Evolutionary conservation across 2,113 vertebrate genomes (phyloP).

Genomic region (Ophiodon elongatus): DNA sequence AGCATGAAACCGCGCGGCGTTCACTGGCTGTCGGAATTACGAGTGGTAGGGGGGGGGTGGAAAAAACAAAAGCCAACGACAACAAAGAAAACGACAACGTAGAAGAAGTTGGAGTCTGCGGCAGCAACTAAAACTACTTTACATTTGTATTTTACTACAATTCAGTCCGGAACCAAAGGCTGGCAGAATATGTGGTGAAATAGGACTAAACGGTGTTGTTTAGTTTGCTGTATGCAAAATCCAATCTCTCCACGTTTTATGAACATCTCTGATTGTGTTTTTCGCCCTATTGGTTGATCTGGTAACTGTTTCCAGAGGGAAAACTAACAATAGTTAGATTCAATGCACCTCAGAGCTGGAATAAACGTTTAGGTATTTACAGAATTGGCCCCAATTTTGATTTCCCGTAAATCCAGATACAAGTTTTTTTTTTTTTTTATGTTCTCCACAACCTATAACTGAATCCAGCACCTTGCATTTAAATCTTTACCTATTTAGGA

Average conservation of each 20-base stretch:
- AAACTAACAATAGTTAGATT: neutral
- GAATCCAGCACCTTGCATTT: neutral
- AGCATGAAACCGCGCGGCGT: conserved; percentile 54
- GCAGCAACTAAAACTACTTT: neutral
- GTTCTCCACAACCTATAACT: neutral
- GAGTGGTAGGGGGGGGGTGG: fast-evolving
- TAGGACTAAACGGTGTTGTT: neutral
- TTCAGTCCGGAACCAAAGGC: neutral
- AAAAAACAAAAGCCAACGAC: conserved; percentile 7
- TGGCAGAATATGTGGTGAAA: neutral
- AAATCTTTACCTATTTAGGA: neutral
- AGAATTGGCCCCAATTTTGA: too few relatives aligned
- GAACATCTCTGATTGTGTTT: neutral
- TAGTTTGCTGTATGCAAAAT: neutral
- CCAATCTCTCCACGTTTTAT: neutral
- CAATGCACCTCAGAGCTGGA: neutral
- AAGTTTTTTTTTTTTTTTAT: too few relatives aligned
- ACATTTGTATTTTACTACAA: too few relatives aligned
- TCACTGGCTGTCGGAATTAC: conserved; percentile 44
- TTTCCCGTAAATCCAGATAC: neutral
- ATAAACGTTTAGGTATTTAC: neutral
- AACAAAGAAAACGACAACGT: conserved; percentile 18
- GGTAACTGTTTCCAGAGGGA: neutral
- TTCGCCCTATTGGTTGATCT: too few relatives aligned
- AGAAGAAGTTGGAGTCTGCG: neutral